Evolutionary conservation across 2,113 vertebrate species (phyloP).

Genomic region (Toxostoma redivivum): DNA sequence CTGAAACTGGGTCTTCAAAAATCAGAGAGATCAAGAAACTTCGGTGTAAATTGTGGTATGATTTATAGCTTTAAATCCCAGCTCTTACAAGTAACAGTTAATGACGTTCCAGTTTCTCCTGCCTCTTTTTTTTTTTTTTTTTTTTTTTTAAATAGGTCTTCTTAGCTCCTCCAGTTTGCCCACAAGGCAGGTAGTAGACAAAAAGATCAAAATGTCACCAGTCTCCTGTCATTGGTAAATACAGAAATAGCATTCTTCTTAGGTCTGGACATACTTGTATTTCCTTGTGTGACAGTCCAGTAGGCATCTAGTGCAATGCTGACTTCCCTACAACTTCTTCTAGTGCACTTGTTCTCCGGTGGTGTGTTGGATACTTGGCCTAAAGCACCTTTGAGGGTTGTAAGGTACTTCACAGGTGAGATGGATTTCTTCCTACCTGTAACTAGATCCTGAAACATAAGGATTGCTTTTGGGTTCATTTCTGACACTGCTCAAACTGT

Average conservation of each 20-base stretch:
- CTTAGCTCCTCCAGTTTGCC: neutral
- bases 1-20: neutral
- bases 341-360: neutral
- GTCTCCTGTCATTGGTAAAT: neutral
- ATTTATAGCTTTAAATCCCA: neutral
- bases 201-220: neutral
- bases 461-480: neutral
- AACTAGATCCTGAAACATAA: neutral
- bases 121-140: neutral
- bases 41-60: neutral
- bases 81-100: neutral
- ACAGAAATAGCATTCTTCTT: neutral
- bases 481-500: neutral
- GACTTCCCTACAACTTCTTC: neutral
- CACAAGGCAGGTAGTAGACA: neutral
- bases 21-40: neutral
- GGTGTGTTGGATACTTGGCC: neutral
- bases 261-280: neutral
- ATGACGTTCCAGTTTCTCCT: neutral
- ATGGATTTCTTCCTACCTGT: neutral
- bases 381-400: neutral
- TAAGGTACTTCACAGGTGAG: neutral
- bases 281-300: neutral
- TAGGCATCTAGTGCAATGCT: neutral
- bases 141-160: neutral